These are phyloP conservation scores for Sphaerophoria rueppellii DNA, from an alignment of 2,888 invertebrate genomes.

Conservation along the genomic window DNA sequence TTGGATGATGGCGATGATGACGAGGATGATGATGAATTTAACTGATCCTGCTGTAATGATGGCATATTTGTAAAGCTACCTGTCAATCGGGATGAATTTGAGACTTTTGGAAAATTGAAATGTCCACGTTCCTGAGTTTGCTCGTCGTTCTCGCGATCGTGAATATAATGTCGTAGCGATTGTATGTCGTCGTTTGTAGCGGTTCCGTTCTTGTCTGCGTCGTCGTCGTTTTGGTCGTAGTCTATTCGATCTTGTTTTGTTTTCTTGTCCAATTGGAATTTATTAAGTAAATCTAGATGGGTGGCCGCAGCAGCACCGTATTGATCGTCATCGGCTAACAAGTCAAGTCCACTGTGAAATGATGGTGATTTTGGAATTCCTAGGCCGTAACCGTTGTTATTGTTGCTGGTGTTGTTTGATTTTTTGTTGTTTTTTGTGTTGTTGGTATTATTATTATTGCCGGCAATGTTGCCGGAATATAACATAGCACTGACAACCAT, in stretches of 20 bases:
- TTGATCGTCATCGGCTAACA: conserved; percentile 86
- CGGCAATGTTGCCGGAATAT: conserved; percentile 81
- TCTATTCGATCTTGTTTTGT: background rate
- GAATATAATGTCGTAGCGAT: conserved; percentile 26
- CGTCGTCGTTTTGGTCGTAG: conserved; percentile 20
- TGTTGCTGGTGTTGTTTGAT: conserved; percentile 81
- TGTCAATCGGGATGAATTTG: conserved; percentile 76
- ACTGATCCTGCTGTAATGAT: conserved; percentile 75
- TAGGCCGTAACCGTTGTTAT: conserved; percentile 81
- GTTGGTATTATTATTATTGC: conserved; percentile 74
- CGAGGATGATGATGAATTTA: conserved; percentile 66
- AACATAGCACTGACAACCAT: conserved; percentile 83
- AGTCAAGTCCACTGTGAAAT: conserved; percentile 93
- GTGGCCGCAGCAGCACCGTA: conserved; percentile 77
- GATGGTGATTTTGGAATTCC: conserved; percentile 94
- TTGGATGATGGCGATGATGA: conserved; percentile 71
- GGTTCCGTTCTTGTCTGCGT: conserved; percentile 25
- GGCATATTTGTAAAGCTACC: conserved; percentile 78
- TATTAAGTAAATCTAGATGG: conserved; percentile 53
- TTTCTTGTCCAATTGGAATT: conserved; percentile 46
- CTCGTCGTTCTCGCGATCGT: conserved; percentile 48
- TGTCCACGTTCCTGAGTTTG: conserved; percentile 50
- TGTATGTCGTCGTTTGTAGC: conserved; percentile 35
- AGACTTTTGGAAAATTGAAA: conserved; percentile 75
- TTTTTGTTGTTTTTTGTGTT: conserved; percentile 68